Conservation (phyloP, 2,888 invertebrate species). For the Ormyrus pomaceus region DNA sequence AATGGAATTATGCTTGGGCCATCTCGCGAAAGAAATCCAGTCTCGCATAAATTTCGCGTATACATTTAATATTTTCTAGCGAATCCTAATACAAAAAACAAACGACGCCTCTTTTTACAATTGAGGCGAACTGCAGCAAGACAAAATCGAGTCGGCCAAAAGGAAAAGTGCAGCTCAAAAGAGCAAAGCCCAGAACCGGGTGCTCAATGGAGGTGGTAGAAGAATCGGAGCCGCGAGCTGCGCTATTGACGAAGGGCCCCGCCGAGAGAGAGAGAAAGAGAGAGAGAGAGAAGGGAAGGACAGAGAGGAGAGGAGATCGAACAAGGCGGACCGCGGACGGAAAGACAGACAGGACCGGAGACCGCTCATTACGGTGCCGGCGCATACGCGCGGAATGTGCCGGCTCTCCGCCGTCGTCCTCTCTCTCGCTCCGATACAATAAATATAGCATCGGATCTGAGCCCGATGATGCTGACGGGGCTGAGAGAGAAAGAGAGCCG, state of each 20-base stretch:
- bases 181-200: not conserved
- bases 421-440: conserved; percentile 67
- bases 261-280: not conserved
- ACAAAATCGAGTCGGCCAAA: not conserved
- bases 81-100: no score
- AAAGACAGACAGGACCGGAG: conserved; percentile 72
- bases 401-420: conserved; percentile 59
- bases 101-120: no score
- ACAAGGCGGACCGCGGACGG: conserved; percentile 65
- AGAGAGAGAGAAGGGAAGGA: conserved; percentile 45
- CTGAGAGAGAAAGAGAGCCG: conserved; percentile 45
- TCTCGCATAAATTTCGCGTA: no score
- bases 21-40: no score
- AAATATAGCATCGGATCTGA: conserved; percentile 68
- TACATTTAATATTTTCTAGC: no score
- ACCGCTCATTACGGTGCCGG: conserved; percentile 73
- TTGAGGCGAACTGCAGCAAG: no score
- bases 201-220: conserved; percentile 4
- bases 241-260: conserved; percentile 2
- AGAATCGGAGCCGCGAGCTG: not conserved
- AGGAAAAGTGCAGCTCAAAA: not conserved
- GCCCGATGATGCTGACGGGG: conserved; percentile 49
- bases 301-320: conserved; percentile 53
- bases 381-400: conserved; percentile 73
- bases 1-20: no score